Conservation (phyloP, 2,113 vertebrate species). For the Phainopepla nitens region DNA sequence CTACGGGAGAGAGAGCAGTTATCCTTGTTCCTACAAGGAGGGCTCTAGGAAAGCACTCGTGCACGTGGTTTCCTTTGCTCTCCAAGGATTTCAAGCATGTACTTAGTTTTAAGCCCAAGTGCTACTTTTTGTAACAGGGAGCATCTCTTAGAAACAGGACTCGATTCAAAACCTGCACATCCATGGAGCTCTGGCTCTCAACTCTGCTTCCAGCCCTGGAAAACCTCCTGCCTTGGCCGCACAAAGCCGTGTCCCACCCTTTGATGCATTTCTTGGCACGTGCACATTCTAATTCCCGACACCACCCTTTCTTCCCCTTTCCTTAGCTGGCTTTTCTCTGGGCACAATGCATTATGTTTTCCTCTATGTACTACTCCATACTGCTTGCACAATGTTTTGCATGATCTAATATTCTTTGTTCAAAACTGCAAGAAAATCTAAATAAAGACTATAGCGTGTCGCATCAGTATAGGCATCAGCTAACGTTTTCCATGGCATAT, state of each 20-base stretch:
- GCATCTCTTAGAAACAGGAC: not conserved
- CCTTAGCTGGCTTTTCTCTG: conserved; percentile 57
- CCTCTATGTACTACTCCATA: conserved; percentile 52
- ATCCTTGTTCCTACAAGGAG: not conserved
- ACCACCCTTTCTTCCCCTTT: not conserved
- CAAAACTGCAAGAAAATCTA: conserved; percentile 80
- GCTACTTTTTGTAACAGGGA: not conserved
- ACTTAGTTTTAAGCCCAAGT: not conserved
- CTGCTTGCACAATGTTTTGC: conserved; percentile 80
- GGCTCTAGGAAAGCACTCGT: not conserved
- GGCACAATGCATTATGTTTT: conserved; percentile 52
- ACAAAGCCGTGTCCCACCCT: not conserved
- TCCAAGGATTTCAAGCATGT: not conserved
- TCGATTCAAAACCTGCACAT: not conserved
- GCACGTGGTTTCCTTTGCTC: not conserved
- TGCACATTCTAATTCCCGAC: conserved; percentile 4
- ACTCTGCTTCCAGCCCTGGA: not conserved
- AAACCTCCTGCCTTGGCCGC: not conserved
- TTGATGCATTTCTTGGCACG: not conserved
- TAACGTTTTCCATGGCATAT: conserved; percentile 98
- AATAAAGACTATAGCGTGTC: conserved; percentile 80
- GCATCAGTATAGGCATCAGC: conserved; percentile 91
- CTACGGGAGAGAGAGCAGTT: not conserved
- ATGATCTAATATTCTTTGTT: conserved; percentile 81
- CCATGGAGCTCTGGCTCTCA: not conserved